Conservation (phyloP, 2,113 vertebrate species). For the Tiliqua scincoides region DNA sequence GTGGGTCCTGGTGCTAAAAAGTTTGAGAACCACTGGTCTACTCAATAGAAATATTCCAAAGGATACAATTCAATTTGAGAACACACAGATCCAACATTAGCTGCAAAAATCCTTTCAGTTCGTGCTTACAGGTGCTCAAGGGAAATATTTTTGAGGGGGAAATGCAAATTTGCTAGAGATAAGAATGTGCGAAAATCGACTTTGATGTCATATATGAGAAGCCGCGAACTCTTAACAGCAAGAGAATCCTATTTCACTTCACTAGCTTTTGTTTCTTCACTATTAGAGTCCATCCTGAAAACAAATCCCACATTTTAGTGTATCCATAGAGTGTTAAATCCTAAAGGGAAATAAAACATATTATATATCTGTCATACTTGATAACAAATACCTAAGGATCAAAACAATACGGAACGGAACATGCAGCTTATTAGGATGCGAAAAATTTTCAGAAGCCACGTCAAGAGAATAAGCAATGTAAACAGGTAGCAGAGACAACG, state of each 20-base stretch:
- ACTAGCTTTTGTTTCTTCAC: neutral
- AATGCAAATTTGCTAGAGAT: conserved; percentile 10
- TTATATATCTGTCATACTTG: conserved; percentile 14
- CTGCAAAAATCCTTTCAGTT: neutral
- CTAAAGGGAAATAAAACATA: conserved; percentile 14
- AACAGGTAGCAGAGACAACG: neutral
- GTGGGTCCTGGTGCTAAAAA: no score
- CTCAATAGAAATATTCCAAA: neutral
- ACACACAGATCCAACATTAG: neutral
- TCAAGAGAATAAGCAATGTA: neutral
- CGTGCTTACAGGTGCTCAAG: neutral
- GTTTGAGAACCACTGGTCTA: no score
- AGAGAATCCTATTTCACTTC: conserved; percentile 24
- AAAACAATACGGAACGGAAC: conserved; percentile 2
- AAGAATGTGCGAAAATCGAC: neutral
- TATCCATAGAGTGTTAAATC: neutral
- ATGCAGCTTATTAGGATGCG: neutral
- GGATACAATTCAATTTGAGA: neutral
- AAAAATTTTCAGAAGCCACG: neutral
- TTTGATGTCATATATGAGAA: neutral
- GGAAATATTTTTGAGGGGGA: neutral
- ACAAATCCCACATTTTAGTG: conserved; percentile 1
- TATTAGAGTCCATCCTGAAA: conserved; percentile 11
- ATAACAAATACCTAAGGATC: conserved; percentile 5
- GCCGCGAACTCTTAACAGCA: neutral